Conservation (phyloP, 2,888 invertebrate species). For the Liopterus haemorrhoidalis region DNA sequence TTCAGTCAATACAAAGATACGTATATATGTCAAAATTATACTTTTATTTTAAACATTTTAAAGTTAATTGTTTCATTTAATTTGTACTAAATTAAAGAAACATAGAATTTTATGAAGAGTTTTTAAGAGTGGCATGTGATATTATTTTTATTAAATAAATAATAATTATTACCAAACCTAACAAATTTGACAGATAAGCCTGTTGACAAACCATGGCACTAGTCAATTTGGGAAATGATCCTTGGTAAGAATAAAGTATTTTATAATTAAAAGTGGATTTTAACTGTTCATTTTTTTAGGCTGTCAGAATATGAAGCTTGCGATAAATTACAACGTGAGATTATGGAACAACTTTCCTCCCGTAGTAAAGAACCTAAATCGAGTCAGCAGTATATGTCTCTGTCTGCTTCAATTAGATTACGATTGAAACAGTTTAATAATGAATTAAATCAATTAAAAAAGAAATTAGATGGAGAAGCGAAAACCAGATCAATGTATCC, state of each 20-base stretch:
- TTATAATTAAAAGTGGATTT: neutral
- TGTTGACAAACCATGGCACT: conserved; percentile 49
- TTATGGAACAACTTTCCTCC: conserved; percentile 55
- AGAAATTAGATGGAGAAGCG: conserved; percentile 51
- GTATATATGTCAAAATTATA: no score
- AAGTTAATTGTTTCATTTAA: no score
- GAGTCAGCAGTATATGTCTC: conserved; percentile 52
- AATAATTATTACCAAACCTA: no score
- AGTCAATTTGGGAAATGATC: conserved; percentile 46
- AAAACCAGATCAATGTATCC: conserved; percentile 46
- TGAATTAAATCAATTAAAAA: conserved; percentile 54
- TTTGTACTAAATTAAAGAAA: no score
- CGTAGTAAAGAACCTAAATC: conserved; percentile 51
- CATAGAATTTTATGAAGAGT: no score
- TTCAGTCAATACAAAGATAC: no score
- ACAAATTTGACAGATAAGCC: no score
- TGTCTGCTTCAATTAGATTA: conserved; percentile 55
- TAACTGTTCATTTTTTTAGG: conserved; percentile 45
- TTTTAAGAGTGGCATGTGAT: no score
- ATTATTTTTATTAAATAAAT: no score
- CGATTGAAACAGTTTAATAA: conserved; percentile 57
- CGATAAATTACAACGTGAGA: conserved; percentile 56
- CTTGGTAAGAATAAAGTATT: conserved; percentile 42
- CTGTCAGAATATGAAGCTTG: conserved; percentile 60
- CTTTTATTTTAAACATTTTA: no score